Evolutionary conservation across 30 jellyfish, hydroid and myxozoan species (phyloP).

Genomic region (Cassiopea andromeda): DNA sequence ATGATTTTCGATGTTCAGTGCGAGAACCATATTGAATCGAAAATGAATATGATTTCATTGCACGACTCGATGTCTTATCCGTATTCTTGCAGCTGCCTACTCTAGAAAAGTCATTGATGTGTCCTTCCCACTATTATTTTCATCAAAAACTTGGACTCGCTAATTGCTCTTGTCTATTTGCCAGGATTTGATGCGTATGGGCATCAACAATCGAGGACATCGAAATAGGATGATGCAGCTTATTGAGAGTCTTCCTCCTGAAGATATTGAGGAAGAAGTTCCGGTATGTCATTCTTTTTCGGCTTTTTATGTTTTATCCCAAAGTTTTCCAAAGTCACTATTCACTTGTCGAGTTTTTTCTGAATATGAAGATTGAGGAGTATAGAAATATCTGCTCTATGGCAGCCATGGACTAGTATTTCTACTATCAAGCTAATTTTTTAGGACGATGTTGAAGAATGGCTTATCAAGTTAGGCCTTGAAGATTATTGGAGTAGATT

Average conservation of each 20-base stretch:
- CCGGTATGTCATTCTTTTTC: constrained; percentile 73
- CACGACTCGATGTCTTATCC: no score
- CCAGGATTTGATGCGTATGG: constrained; percentile 87
- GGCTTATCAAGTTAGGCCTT: constrained; percentile 89
- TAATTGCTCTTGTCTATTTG: not conserved
- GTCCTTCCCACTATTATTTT: no score
- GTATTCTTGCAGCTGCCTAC: no score
- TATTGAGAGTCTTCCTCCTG: constrained; percentile 93
- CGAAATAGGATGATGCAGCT: constrained; percentile 74
- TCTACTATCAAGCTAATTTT: no score
- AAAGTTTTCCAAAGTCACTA: not conserved
- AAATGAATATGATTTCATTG: no score
- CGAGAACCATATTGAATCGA: no score
- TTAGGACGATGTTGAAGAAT: constrained; percentile 95
- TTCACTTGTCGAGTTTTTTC: no score
- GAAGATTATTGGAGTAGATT: constrained; percentile 93
- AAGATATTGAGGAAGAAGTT: constrained; percentile 90
- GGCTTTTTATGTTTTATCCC: not conserved
- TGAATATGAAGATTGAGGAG: no score
- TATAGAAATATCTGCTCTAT: not conserved
- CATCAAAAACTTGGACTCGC: no score
- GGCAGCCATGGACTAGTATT: no score
- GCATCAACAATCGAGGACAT: constrained; percentile 94
- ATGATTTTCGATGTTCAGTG: no score
- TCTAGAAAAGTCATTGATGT: no score